phyloP scores from a whole-genome alignment of 2,797 vertebrate genomes.

The Sebastes elongatus region DNA sequence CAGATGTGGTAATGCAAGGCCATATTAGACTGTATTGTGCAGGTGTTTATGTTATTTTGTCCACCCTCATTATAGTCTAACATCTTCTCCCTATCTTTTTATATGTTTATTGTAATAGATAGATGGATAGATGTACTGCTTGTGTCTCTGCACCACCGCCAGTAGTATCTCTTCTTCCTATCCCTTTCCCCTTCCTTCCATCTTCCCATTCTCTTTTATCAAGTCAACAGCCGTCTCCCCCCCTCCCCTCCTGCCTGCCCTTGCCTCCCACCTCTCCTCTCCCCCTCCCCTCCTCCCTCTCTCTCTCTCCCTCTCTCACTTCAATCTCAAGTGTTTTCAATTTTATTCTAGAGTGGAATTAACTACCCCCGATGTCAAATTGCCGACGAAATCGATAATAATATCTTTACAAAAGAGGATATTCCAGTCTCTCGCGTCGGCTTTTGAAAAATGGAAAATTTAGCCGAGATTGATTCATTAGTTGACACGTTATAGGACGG shows the following conservation, averaged over 20 bases:
- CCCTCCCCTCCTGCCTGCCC: constrained; percentile 80
- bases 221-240: constrained; percentile 88
- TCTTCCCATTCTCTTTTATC: constrained; percentile 89
- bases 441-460: constrained; percentile 99
- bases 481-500: constrained; percentile 99
- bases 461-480: constrained; percentile 99
- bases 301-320: constrained; percentile 85
- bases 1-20: not conserved
- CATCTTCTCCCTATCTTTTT: not conserved
- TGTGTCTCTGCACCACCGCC: constrained; percentile 61
- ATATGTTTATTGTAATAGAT: constrained; percentile 34
- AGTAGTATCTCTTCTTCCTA: constrained; percentile 79
- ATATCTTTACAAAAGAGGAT: constrained; percentile 99
- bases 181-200: constrained; percentile 81
- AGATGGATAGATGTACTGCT: constrained; percentile 60
- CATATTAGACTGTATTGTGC: not conserved
- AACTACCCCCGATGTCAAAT: constrained; percentile 99
- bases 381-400: constrained; percentile 99
- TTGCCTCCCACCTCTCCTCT: constrained; percentile 63
- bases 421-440: constrained; percentile 99
- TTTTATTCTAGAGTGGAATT: constrained; percentile 99
- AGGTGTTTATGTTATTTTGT: not conserved
- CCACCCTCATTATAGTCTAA: not conserved
- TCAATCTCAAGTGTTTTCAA: constrained; percentile 99
- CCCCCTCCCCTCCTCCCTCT: constrained; percentile 25